A percentile compares a stretch with the other conserved stretches of the same genome.
Conservation (phyloP, 1,140 invertebrate genomes). For the Monomorium pharaonis region DNA sequence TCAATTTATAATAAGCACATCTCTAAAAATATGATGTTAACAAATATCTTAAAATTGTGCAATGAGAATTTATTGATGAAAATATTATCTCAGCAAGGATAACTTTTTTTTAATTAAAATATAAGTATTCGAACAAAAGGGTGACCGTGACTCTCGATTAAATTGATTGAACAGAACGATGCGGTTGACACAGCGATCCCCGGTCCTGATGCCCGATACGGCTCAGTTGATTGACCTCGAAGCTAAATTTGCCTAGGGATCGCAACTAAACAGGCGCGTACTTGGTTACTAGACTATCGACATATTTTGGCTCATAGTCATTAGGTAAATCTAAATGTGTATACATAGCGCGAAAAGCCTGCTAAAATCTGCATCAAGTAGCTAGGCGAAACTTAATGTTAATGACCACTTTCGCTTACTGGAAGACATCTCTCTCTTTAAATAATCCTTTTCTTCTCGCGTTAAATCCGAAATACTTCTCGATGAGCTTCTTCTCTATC, state of each 20-base stretch:
- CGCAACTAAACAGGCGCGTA: constrained; percentile 46
- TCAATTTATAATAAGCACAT: no score
- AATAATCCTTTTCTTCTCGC: background rate
- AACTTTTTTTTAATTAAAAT: background rate
- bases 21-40: no score
- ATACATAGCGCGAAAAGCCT: background rate
- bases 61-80: no score
- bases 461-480: background rate
- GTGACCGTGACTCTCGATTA: background rate
- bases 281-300: constrained; percentile 39
- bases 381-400: background rate
- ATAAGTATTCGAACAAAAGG: background rate
- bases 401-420: background rate
- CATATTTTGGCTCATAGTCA: constrained; percentile 26
- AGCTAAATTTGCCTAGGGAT: constrained; percentile 44
- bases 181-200: constrained; percentile 30
- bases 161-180: constrained; percentile 25
- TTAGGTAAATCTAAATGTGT: constrained; percentile 3
- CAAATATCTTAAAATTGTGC: no score
- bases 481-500: no score
- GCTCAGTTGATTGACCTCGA: constrained; percentile 55
- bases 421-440: background rate
- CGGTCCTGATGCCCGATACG: constrained; percentile 14
- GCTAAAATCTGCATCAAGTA: background rate
- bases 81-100: no score